Evolutionary conservation across 1,140 invertebrate species (phyloP), one percentile per base, ranked within the genome.

Genomic region (Lordiphosa mommai): DNA sequence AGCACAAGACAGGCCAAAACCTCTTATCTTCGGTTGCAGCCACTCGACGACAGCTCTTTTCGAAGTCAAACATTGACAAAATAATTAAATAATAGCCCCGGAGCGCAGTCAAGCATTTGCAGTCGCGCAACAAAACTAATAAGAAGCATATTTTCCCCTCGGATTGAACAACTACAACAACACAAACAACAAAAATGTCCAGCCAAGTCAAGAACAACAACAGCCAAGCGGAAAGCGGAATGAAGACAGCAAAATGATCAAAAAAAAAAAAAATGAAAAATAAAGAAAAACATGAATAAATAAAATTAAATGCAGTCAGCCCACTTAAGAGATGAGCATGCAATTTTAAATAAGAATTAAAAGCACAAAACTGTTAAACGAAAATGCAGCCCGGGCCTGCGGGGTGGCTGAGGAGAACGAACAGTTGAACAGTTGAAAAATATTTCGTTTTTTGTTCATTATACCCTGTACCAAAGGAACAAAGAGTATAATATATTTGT

Each of bases 271-370:
- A 12, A 56, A 9, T 29, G 4, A 44, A 38, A 49, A 44, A 30
- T 6, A 44, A 13, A 5, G 30, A 52, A 38, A 41, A 55, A 68
- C 76, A 71, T 64, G 61, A 82, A 82, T 84, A 84, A 84, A 84
- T 76, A 82, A 84, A 76, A 82, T 68, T 72, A 82, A 82, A 76
- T 72, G 67, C 76, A 76, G 67, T 61, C 63, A 59, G 50, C 55
- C 58, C 77, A 72, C 77, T 82, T 84, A 82, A 76, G 77, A 82
- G 77, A 84, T 82, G 77, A 84, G 76, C 71, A 64, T 76, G 76
- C 76, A 82, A 82, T 82, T 82, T 82, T 61, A 82, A 82, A 70
- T 67, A 74, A 67, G 76, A 80, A 80, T 82, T 82, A 82, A 80
- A 74, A 74, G 74, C 70, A 69, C 53, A 66, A 67, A 80, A 67